Conservation (phyloP, 2,113 vertebrate species). For the Todiramphus chloris region DNA sequence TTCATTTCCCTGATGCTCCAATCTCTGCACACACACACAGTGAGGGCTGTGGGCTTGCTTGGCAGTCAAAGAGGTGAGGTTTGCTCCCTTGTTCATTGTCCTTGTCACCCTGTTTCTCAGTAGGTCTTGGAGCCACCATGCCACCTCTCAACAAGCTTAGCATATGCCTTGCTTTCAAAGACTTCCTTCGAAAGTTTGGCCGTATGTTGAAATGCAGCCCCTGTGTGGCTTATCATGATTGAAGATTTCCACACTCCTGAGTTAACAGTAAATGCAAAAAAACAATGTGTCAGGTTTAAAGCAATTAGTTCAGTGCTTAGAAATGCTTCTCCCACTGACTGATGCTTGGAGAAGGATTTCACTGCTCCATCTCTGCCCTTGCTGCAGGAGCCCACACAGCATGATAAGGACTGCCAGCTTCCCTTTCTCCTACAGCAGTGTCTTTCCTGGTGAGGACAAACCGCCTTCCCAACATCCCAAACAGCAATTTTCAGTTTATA, state of each 20-base stretch:
- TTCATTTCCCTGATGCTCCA: not conserved
- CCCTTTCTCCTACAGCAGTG: not conserved
- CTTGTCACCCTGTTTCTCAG: not conserved
- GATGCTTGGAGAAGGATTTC: not conserved
- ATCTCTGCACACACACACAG: not conserved
- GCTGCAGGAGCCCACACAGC: not conserved
- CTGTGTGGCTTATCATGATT: not conserved
- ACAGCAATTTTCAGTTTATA: not conserved
- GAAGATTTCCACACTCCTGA: not conserved
- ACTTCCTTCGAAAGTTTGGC: not conserved
- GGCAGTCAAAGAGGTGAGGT: not conserved
- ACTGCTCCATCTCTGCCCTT: not conserved
- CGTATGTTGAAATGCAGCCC: not conserved
- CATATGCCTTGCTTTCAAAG: not conserved
- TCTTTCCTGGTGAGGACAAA: not conserved
- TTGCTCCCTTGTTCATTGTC: not conserved
- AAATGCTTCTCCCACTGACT: not conserved
- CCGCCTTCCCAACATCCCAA: rapidly evolving
- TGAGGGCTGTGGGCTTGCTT: rapidly evolving
- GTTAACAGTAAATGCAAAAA: not conserved
- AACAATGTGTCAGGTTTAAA: not conserved
- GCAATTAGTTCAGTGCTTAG: not conserved
- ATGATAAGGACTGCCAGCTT: not conserved
- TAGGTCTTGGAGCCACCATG: not conserved
- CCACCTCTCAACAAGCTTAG: not conserved